Evolutionary conservation across 2,888 invertebrate species (phyloP).

Genomic region (Zygogramma bicolorata): DNA sequence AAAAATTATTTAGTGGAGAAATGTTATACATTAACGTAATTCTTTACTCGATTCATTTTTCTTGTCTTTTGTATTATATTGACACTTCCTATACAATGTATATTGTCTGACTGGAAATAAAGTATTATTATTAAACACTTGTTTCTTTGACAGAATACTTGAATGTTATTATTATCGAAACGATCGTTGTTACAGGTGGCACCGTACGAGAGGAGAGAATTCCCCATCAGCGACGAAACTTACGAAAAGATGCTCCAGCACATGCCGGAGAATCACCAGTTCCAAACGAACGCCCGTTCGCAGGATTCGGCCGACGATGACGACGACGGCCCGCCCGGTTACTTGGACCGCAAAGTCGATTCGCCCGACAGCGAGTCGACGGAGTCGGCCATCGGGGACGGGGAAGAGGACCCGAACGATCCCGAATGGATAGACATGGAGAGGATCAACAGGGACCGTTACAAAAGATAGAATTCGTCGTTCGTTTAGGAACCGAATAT

Average conservation of each 20-base stretch:
- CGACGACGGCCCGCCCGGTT: slow-evolving; percentile 25
- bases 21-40: too few relatives aligned
- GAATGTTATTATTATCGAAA: neutral
- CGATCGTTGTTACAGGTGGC: slow-evolving; percentile 66
- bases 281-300: slow-evolving; percentile 59
- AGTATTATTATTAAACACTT: too few relatives aligned
- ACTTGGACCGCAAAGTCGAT: slow-evolving; percentile 50
- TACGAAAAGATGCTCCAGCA: slow-evolving; percentile 77
- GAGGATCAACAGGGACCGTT: slow-evolving; percentile 58
- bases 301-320: slow-evolving; percentile 49
- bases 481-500: slow-evolving; percentile 4
- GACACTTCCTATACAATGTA: too few relatives aligned
- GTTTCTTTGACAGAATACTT: too few relatives aligned
- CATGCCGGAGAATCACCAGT: slow-evolving; percentile 76
- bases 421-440: slow-evolving; percentile 80
- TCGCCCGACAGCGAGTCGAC: slow-evolving; percentile 68
- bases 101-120: too few relatives aligned
- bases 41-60: too few relatives aligned
- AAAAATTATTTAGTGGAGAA: too few relatives aligned
- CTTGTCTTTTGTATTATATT: too few relatives aligned
- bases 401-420: slow-evolving; percentile 86
- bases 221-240: slow-evolving; percentile 79
- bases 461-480: slow-evolving; percentile 59
- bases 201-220: slow-evolving; percentile 81
- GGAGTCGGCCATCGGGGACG: slow-evolving; percentile 74